Conservation (phyloP, 2,797 vertebrate genomes). For the Phylloscopus collybita region DNA sequence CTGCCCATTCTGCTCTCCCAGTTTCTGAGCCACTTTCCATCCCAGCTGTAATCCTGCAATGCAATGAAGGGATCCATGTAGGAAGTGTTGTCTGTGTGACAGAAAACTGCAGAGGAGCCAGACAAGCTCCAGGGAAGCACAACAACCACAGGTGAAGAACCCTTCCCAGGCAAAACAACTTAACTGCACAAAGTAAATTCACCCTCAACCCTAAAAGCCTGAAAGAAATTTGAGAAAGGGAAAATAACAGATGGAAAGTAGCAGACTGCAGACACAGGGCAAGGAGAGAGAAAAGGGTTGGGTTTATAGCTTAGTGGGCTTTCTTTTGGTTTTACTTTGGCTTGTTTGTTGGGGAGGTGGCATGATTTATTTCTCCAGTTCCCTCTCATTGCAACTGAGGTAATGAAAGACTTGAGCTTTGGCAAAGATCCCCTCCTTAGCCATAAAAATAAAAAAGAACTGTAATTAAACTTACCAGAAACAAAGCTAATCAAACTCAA, state of each 20-base stretch:
- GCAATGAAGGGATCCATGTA: not conserved
- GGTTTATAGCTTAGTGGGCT: not conserved
- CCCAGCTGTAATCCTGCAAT: fast-evolving
- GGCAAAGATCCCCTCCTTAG: slow-evolving; percentile 28
- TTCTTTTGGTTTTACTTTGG: not conserved
- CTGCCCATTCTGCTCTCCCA: not conserved
- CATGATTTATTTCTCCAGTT: not conserved
- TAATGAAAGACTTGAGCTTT: slow-evolving; percentile 51
- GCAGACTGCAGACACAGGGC: not conserved
- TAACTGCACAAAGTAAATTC: not conserved
- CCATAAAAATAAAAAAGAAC: not conserved
- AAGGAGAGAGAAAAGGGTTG: not conserved
- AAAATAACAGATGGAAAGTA: not conserved
- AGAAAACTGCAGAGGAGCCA: not conserved
- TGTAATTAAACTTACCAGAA: slow-evolving; percentile 75
- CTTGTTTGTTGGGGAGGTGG: not conserved
- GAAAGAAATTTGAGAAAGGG: not conserved
- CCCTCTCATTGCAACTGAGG: not conserved
- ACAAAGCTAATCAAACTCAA: slow-evolving; percentile 78
- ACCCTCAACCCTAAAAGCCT: not conserved
- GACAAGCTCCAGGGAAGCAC: not conserved
- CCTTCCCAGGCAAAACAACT: not conserved
- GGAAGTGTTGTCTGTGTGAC: fast-evolving
- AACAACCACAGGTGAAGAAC: not conserved
- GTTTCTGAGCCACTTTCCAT: not conserved